Evolutionary conservation across 2,113 vertebrate species (phyloP).

Genomic region (Nyctibius bracteatus): DNA sequence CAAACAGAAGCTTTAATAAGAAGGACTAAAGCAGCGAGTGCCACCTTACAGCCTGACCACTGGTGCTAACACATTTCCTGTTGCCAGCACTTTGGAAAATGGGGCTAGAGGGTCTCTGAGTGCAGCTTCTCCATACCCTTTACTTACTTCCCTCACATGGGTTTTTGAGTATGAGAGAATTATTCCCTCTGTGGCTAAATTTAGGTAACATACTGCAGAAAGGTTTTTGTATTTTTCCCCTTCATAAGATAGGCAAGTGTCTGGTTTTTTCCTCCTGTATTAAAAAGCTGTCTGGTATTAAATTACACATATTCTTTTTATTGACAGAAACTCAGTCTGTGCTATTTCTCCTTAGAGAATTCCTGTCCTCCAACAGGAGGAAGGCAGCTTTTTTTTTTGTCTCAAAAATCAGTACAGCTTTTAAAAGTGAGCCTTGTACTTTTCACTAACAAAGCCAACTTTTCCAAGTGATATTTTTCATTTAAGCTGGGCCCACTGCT

Average conservation of each 20-base stretch:
- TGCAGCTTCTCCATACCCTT: background rate
- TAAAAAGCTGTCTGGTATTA: conserved; percentile 14
- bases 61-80: background rate
- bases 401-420: background rate
- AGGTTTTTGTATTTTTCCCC: background rate
- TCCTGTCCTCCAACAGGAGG: background rate
- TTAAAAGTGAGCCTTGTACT: background rate
- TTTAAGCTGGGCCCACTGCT: background rate
- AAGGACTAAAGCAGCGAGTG: background rate
- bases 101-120: background rate
- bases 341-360: background rate
- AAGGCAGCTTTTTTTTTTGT: background rate
- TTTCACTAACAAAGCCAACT: background rate
- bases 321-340: conserved; percentile 5
- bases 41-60: background rate
- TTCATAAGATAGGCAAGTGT: background rate
- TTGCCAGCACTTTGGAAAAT: background rate
- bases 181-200: background rate
- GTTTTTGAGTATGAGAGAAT: background rate
- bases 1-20: background rate
- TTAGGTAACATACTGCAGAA: background rate
- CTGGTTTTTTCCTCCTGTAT: background rate
- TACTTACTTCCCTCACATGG: background rate
- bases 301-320: background rate
- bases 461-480: background rate